These are phyloP conservation scores for Mionectes olivaceus DNA, from an alignment of 2,797 vertebrate genomes.

Conservation along the genomic window DNA sequence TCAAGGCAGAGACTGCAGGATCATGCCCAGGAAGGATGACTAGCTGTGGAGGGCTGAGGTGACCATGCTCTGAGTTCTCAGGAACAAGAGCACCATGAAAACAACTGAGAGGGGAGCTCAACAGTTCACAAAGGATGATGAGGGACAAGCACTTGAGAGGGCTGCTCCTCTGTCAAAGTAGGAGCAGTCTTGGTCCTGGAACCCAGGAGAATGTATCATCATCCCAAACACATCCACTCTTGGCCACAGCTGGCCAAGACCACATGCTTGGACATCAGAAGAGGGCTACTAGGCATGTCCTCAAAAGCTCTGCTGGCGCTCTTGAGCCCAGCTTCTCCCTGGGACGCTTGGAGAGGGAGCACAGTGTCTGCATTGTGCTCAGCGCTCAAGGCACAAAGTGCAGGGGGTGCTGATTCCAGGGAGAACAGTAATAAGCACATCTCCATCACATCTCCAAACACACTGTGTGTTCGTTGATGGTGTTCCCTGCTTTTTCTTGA, in stretches of 20 bases:
- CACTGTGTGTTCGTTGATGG: neutral
- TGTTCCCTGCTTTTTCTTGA: neutral
- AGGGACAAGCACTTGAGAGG: accelerated
- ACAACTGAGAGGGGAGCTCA: neutral
- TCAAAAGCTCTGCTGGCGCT: neutral
- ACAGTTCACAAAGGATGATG: neutral
- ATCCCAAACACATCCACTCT: neutral
- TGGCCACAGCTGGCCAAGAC: neutral
- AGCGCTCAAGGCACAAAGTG: neutral
- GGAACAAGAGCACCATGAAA: neutral
- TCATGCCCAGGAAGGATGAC: neutral
- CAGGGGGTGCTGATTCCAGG: neutral
- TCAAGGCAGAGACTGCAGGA: neutral
- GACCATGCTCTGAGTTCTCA: neutral
- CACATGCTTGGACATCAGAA: neutral
- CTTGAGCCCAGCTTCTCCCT: neutral
- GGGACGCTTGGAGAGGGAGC: neutral
- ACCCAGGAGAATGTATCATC: neutral
- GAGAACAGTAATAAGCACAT: neutral
- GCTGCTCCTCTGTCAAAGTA: neutral
- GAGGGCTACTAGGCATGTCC: neutral
- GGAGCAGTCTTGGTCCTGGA: neutral
- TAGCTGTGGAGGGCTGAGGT: neutral
- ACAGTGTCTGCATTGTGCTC: neutral
- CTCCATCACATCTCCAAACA: neutral